Conservation (phyloP, 2,888 invertebrate species). For the Seira musarum region DNA sequence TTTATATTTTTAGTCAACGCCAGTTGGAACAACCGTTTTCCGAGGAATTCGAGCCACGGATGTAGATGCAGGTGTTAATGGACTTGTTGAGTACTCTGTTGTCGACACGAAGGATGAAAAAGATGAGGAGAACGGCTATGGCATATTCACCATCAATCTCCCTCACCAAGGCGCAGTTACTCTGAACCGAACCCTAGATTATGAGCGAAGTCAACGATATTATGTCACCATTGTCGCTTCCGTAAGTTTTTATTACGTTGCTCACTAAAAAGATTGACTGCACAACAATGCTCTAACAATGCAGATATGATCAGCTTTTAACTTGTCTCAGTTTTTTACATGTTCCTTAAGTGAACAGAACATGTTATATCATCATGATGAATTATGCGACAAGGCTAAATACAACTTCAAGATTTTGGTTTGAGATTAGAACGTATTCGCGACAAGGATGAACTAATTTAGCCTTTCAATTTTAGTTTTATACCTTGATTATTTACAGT, state of each 20-base stretch:
- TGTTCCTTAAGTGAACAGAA: no score
- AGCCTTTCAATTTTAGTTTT: no score
- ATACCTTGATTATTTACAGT: no score
- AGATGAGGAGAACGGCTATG: conserved; percentile 84
- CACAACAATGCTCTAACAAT: no score
- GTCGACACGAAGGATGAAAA: conserved; percentile 77
- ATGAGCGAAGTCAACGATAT: conserved; percentile 89
- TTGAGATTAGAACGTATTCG: no score
- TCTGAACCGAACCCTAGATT: conserved; percentile 88
- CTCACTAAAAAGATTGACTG: no score
- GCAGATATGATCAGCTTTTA: no score
- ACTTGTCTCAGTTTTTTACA: no score
- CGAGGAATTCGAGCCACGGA: conserved; percentile 86
- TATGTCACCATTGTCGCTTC: conserved; percentile 90
- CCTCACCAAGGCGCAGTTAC: conserved; percentile 93
- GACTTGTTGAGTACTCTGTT: conserved; percentile 89
- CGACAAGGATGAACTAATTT: no score
- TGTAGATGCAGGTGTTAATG: conserved; percentile 90
- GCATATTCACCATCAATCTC: conserved; percentile 86
- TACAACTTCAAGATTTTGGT: no score
- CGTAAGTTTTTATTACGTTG: conserved; percentile 77
- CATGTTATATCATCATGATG: no score
- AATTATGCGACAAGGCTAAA: no score
- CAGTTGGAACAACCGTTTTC: conserved; percentile 89
- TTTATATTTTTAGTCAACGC: conserved; percentile 90